Base-by-base conservation (phyloP, 1,140 invertebrate genomes). In the Chymomyza costata region DNA sequence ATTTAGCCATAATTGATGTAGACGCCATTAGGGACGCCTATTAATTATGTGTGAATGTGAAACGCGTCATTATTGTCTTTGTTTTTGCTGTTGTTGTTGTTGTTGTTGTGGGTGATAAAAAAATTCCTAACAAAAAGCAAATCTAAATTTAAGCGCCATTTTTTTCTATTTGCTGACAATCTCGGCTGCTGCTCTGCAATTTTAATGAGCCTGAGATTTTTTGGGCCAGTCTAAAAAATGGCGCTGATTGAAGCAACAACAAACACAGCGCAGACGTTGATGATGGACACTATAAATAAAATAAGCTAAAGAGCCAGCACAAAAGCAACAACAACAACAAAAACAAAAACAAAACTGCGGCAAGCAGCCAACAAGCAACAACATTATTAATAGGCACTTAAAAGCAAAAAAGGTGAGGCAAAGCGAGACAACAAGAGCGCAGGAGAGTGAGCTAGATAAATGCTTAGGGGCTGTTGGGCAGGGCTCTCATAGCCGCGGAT, bases 331-430 rank as follows among this genome's bases (percentile, higher is more conserved):
- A 38, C 19, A 14, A 38, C 34, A 15, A 39, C 21, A 35, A 13
- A 8, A 31, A 48, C 46, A 32, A 41, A 67, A 64, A 71, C 41
- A 62, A 61, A 52, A 52, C 52, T 53, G 38, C 39, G 21, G 35
- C 59, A 46, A 50, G 46, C 51, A 57, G 54, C 25, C 56, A 56
- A 53, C n/a, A n/a, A n/a, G 25, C 41, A n/a, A 14, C 18, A 11
- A 32, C 73, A 78, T 80, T 78, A 78, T 78, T 78, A 78, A 78
- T 78, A 78, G 73, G 73, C 73, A 78, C 73, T 78, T 78, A 65
- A 46, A 58, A 60, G 32, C 13, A 25, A 8, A 8, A 25, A 8
- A 8, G 21, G 61, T 39, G 39, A 21, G 62, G 37, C 37, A 5
- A 28, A 10, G 25, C 5, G 25, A 10, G 25, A 28, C 25, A 28